phyloP scores from a whole-genome alignment of 2,113 vertebrate genomes.

The Myxocyprinus asiaticus region DNA sequence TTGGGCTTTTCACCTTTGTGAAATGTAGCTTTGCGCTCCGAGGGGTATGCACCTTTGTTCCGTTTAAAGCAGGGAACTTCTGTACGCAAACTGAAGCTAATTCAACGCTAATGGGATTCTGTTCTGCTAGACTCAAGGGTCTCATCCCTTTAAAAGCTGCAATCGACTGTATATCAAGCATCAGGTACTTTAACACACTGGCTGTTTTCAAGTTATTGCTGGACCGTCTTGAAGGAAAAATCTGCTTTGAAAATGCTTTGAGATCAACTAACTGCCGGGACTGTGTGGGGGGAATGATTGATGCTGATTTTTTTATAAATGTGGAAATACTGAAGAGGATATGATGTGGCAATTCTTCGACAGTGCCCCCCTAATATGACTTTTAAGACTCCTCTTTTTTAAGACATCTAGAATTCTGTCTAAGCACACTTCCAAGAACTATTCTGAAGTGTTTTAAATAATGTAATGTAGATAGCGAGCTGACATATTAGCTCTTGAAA shows the following conservation, averaged over 20 bases:
- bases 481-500: conserved; percentile 8
- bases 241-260: conserved; percentile 46
- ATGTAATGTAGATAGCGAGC: conserved; percentile 5
- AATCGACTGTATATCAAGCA: conserved; percentile 20
- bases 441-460: conserved; percentile 12
- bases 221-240: conserved; percentile 49
- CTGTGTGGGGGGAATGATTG: conserved; percentile 40
- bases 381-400: conserved; percentile 25
- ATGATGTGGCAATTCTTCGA: conserved; percentile 49
- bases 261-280: conserved; percentile 30
- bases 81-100: neutral
- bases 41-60: no score
- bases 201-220: conserved; percentile 48
- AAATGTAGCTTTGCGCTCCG: no score
- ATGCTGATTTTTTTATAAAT: conserved; percentile 51
- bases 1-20: conserved; percentile 20
- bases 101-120: neutral
- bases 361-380: conserved; percentile 24
- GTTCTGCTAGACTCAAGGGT: neutral
- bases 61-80: neutral
- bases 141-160: neutral
- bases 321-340: conserved; percentile 50
- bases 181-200: conserved; percentile 37
- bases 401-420: conserved; percentile 3
- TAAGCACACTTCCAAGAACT: conserved; percentile 8